Evolutionary conservation across 1,140 invertebrate species (phyloP), one percentile per base, ranked within the genome.

Genomic region (Bombus polaris): DNA sequence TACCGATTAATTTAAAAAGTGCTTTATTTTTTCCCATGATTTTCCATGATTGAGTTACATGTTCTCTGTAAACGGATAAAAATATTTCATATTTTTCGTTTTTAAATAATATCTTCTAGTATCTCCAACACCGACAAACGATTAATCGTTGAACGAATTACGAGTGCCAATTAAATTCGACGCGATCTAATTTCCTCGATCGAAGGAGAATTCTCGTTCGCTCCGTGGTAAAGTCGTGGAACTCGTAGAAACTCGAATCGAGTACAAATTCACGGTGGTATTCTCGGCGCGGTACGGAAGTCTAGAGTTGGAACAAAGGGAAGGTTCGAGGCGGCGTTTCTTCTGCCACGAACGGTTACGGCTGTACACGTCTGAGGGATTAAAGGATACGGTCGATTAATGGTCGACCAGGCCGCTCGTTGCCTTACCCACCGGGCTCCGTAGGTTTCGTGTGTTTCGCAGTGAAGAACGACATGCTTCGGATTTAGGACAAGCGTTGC

Each of bases 401-500:
- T 85, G 77, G 86, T 37, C 76, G 71, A 79, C 37, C 73, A 39
- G n/a, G 79, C 35, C 53, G 77, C 35, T 75, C 62, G 71, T 87
- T 87, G 81, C 65, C 71, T 83, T 66, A 68, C 76, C 76, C 83
- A 47, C 25, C 59, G 53, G 66, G 66, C 39, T 35, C 59, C 22
- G 39, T 83, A 32, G 59, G 42, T 84, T 70, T 82, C 80, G 75
- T 76, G 75, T 83, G 85, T 71, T 72, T 78, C 76, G 76, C 86
- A 37, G 66, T 87, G 86, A 88, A 70, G 71, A 87, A 87, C 81
- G 57, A 66, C 62, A n/a, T 71, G 74, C 39, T 35, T 62, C 28
- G 76, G 35, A 88, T 88, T 88, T 88, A 53, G 87, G 81, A 70
- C 86, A 84, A 76, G 81, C 86, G 71, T 88, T 84, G 87, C 87